Conservation (phyloP, 2,797 vertebrate species). For the Lagodon rhomboides region DNA sequence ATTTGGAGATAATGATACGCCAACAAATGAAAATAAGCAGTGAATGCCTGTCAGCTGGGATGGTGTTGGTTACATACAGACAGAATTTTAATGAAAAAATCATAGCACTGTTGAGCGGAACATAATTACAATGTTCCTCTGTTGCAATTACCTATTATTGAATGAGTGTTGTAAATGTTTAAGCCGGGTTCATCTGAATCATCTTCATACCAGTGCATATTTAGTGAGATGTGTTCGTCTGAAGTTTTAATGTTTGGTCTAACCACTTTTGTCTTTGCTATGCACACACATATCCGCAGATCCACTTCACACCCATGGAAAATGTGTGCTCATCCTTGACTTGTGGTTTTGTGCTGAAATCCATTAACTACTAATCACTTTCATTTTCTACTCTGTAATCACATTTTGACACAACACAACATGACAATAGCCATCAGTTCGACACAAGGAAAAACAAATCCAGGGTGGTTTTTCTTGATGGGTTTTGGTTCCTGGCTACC, state of each 20-base stretch:
- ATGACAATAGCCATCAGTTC: too few relatives aligned
- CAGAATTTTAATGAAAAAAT: background rate
- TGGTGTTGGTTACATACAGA: background rate
- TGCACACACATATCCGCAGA: background rate
- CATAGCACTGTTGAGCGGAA: background rate
- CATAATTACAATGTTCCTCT: slow-evolving; percentile 2
- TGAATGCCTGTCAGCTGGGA: background rate
- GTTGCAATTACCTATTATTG: background rate
- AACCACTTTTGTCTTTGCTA: background rate
- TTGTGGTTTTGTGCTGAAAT: background rate
- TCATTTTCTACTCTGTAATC: background rate
- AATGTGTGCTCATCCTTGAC: background rate
- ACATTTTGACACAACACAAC: too few relatives aligned
- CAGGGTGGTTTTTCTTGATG: too few relatives aligned
- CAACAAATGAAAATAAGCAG: background rate
- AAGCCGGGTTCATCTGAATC: background rate
- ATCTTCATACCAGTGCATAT: slow-evolving; percentile 1
- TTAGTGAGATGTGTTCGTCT: slow-evolving; percentile 6
- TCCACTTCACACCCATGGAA: background rate
- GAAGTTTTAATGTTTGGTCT: background rate
- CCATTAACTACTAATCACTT: background rate
- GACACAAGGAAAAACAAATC: too few relatives aligned
- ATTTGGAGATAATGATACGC: too few relatives aligned
- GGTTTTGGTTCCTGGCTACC: too few relatives aligned
- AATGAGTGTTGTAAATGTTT: background rate